phyloP scores from a whole-genome alignment of 2,113 vertebrate genomes.

The Stercorarius parasiticus region DNA sequence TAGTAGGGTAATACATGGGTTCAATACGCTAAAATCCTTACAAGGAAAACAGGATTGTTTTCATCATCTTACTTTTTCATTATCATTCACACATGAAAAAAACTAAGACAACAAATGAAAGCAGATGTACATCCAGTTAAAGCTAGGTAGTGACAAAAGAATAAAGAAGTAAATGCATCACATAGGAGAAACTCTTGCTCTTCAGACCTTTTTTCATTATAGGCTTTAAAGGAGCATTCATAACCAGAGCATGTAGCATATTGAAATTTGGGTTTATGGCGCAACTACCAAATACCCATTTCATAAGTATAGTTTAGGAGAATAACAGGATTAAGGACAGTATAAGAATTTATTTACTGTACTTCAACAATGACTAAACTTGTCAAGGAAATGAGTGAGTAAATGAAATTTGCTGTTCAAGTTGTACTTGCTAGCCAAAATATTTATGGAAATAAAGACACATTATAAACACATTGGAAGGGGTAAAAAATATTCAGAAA shows the following conservation, averaged over 20 bases:
- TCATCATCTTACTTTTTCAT: background rate
- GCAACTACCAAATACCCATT: background rate
- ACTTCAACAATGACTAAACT: background rate
- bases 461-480: background rate
- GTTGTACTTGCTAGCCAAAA: background rate
- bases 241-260: background rate
- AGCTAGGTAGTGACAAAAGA: background rate
- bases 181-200: background rate
- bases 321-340: background rate
- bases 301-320: background rate
- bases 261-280: background rate
- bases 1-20: background rate
- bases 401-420: background rate
- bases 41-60: background rate
- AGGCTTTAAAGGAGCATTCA: background rate
- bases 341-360: background rate
- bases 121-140: background rate
- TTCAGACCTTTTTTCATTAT: background rate
- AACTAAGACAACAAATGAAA: fast-evolving
- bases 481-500: background rate
- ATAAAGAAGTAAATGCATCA: background rate
- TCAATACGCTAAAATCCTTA: background rate
- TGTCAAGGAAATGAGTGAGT: background rate
- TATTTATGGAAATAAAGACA: background rate
- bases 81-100: background rate